These are phyloP conservation scores for Aspiorhynchus laticeps DNA, from an alignment of 2,113 vertebrate genomes.

Conservation along the genomic window DNA sequence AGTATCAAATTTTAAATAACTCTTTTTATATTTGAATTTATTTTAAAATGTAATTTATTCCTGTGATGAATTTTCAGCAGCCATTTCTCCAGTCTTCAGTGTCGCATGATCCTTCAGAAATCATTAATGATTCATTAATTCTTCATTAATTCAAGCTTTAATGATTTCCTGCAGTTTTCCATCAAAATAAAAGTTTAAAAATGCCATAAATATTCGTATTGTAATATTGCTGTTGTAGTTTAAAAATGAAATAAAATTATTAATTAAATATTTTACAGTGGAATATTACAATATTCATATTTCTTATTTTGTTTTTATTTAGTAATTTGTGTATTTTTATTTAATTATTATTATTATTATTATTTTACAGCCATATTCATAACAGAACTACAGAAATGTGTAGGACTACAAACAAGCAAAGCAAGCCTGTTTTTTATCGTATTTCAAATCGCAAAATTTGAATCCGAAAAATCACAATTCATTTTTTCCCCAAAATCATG, in stretches of 20 bases:
- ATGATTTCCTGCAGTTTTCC: not conserved
- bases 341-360: not conserved
- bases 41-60: too few relatives aligned
- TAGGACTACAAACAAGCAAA: not conserved
- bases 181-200: not conserved
- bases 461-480: not conserved
- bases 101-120: too few relatives aligned
- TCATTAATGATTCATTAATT: too few relatives aligned
- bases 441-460: not conserved
- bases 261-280: not conserved
- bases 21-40: too few relatives aligned
- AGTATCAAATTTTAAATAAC: too few relatives aligned
- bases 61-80: too few relatives aligned
- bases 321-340: not conserved
- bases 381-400: not conserved
- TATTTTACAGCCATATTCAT: not conserved
- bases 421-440: not conserved
- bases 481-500: not conserved
- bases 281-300: not conserved
- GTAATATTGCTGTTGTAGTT: not conserved
- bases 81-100: too few relatives aligned
- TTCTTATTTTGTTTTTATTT: not conserved
- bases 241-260: not conserved
- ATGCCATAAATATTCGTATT: not conserved
- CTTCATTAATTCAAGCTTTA: too few relatives aligned